Base-by-base conservation (phyloP, 2,888 invertebrate species). In the Allygus modestus region DNA sequence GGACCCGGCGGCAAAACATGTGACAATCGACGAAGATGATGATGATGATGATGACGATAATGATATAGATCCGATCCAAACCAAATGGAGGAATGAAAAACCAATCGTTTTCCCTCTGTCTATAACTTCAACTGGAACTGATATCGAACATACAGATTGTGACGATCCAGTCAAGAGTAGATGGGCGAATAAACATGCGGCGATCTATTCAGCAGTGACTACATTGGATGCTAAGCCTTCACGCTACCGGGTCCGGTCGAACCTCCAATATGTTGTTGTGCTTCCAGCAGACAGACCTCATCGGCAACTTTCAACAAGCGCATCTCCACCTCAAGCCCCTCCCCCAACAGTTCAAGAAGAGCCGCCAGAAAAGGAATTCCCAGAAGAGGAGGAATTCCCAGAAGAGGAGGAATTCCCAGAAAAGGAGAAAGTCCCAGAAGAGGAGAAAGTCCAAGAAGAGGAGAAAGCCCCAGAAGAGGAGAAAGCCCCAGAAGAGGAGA, bases 31-130 rank as follows among this genome's bases (percentile, higher is more conserved):
- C 2, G 61, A 23, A 4, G 7, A n/a, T 61, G 61, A 23, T 23
- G 23, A 61, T 23, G 61, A 61, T 9, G 20, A 61, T 61, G 61
- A 61, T 61, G 61, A 61, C n/a, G 46, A 46, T 46, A 37, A 37
- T 37, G 61, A 61, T 23, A 9, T 23, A 4, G 61, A 61, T 28
- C 54, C 54, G 2, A 11, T 9, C 54, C 4, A 51, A 51, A 54
- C 4, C 15, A 46, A 54, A 23, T 23, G 23, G 23, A 2, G 2
- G 20, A 54, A 7, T 4, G 11, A 54, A 23, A 15, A 54, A 54
- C 0, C 54, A 7, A 54, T 23, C 11, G 54, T 11, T 7, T 54
- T 12, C 20, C 54, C 54, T 54, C 20, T 54, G 54, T 7, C 54
- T 9, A 23, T 54, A 54, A 54, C 20, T 1, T 11, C 54, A 5